Conservation (phyloP, 2,113 vertebrate species). For the Rhea pennata region DNA sequence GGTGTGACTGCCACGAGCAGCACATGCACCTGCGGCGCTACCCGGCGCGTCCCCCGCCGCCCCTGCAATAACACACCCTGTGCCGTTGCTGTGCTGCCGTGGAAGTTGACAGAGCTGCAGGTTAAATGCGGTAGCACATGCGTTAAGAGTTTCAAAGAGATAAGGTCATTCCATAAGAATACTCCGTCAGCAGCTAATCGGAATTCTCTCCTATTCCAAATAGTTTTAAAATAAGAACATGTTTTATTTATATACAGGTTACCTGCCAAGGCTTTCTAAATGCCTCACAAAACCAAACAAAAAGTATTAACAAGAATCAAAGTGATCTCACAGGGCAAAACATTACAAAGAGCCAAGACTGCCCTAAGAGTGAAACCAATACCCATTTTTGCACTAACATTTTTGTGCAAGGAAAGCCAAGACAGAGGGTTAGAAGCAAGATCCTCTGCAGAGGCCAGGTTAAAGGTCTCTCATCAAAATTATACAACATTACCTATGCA, state of each 20-base stretch:
- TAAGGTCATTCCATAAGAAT: not conserved
- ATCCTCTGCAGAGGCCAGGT: not conserved
- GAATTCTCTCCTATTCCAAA: not conserved
- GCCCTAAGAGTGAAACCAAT: not conserved
- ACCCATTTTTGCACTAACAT: not conserved
- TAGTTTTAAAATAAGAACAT: not conserved
- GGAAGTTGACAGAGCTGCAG: not conserved
- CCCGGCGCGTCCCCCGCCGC: rapidly evolving
- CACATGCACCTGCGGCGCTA: not conserved
- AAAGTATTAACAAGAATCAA: not conserved
- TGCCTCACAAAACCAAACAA: not conserved
- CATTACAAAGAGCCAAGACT: not conserved
- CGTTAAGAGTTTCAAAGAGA: not conserved
- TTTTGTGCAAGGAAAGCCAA: not conserved
- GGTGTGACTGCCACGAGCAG: not conserved
- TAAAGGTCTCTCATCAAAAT: not conserved
- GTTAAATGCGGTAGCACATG: not conserved
- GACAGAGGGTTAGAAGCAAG: not conserved
- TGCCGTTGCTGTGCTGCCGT: not conserved
- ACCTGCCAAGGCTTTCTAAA: not conserved
- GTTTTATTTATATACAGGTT: not conserved
- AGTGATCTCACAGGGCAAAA: not conserved
- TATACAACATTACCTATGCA: not conserved
- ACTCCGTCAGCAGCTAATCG: not conserved
- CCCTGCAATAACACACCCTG: rapidly evolving